Base-by-base conservation (phyloP, 2,797 vertebrate genomes). In the Mus spretus region DNA sequence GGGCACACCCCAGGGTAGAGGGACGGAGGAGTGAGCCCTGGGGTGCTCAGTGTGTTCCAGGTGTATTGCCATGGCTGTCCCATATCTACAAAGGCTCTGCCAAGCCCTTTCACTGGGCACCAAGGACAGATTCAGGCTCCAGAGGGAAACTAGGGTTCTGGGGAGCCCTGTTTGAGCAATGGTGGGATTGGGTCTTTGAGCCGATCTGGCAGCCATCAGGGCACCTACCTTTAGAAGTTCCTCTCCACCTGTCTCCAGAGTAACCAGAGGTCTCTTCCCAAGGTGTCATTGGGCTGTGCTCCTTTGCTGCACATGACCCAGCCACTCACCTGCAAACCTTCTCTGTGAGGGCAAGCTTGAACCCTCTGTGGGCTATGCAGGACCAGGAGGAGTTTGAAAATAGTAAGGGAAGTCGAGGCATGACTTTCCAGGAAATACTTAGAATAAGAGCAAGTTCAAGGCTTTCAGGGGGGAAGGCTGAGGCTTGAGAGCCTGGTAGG, bases 321-420 rank as follows among this genome's bases (percentile, higher is more conserved):
- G 0, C 11, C 50, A 13, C 47, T 59, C 50, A 65, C 44, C 37
- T 37, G 70, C 19, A 72, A 72, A 37, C n/a, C n/a, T 17, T 37
- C 34, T 37, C n/a, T 37, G 63, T 63, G 26, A 86, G 82, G 40
- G 74, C 61, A 67, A 67, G 34, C n/a, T 50, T 19, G 87, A 77
- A 44, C 6, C n/a, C 57, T 93, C 77, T 70, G 85, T 31, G 28
- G 86, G 81, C 37, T 94, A 92, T 95, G 82, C 20, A 50, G 91
- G 65, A 59, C 72, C 78, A 89, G 7, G 53, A 80, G 90, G 79
- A 91, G 79, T 90, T 87, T 87, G 88, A 94, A 79, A 44, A 63
- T 37, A 55, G n/a, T 57, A 44, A 79, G 11, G 67, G 70, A 85
- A 37, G 88, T 34, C 40, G 81, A 93, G 70, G 37, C 61, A 57